Conservation (phyloP, 1,140 invertebrate genomes). For the Diorhabda elongata region DNA sequence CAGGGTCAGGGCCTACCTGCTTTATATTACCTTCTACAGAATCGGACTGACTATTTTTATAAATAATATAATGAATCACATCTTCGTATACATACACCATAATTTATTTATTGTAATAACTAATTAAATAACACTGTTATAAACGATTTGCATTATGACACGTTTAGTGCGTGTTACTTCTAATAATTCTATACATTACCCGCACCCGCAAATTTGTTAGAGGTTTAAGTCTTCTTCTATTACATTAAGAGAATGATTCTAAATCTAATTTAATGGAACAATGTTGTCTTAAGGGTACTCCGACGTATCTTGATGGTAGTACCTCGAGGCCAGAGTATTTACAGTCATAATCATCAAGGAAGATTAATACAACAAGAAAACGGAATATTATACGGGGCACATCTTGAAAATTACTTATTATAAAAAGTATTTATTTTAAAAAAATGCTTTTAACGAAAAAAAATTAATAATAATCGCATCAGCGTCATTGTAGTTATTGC, state of each 20-base stretch:
- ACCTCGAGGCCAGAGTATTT: not conserved
- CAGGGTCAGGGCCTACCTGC: slow-evolving; percentile 30
- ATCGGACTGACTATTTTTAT: not conserved
- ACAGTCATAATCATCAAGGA: not conserved
- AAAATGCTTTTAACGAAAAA: no score
- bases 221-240: not conserved
- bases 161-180: not conserved
- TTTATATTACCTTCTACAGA: slow-evolving; percentile 16
- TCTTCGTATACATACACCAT: no score
- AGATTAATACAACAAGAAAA: not conserved
- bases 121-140: no score
- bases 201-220: not conserved
- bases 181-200: not conserved
- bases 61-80: no score
- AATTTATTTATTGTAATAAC: no score
- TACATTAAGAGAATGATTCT: not conserved
- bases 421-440: no score
- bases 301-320: not conserved
- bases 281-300: not conserved
- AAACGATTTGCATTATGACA: not conserved
- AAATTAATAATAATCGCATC: no score
- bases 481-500: no score
- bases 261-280: slow-evolving; percentile 1
- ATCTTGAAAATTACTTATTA: not conserved
- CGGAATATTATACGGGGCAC: not conserved